These are phyloP conservation scores for Acomys russatus DNA, from an alignment of 2,797 vertebrate genomes.

Conservation along the genomic window DNA sequence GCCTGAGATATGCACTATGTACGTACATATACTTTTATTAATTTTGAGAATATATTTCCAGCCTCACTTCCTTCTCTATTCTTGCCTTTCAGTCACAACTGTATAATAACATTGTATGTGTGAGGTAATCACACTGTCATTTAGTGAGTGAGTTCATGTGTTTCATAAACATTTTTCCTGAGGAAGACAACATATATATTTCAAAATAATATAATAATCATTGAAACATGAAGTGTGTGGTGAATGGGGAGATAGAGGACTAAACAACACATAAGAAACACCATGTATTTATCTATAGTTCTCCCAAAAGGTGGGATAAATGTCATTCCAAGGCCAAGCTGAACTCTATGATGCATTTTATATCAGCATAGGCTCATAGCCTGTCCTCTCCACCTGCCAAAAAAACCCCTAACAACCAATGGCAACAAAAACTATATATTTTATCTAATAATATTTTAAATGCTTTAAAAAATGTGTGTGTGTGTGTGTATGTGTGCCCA, in stretches of 20 bases:
- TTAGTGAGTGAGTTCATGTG: neutral
- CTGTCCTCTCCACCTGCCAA: no score
- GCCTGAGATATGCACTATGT: neutral
- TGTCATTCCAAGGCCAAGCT: neutral
- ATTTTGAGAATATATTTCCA: conserved; percentile 54
- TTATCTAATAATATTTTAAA: neutral
- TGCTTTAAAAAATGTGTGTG: neutral
- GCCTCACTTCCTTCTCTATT: neutral
- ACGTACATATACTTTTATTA: neutral
- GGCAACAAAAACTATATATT: neutral
- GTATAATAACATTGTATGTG: neutral
- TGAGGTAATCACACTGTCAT: neutral
- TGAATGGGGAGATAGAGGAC: neutral
- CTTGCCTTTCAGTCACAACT: neutral
- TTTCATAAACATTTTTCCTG: neutral
- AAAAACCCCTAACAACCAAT: neutral
- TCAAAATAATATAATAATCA: neutral
- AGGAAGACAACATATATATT: neutral
- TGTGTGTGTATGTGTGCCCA: neutral
- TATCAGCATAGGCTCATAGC: neutral
- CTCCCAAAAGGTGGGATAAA: neutral
- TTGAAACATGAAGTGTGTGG: neutral
- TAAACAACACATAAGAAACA: neutral
- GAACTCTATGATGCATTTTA: neutral
- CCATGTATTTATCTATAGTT: neutral